Conservation (phyloP, 2,797 vertebrate genomes). For the Bradypus variegatus region DNA sequence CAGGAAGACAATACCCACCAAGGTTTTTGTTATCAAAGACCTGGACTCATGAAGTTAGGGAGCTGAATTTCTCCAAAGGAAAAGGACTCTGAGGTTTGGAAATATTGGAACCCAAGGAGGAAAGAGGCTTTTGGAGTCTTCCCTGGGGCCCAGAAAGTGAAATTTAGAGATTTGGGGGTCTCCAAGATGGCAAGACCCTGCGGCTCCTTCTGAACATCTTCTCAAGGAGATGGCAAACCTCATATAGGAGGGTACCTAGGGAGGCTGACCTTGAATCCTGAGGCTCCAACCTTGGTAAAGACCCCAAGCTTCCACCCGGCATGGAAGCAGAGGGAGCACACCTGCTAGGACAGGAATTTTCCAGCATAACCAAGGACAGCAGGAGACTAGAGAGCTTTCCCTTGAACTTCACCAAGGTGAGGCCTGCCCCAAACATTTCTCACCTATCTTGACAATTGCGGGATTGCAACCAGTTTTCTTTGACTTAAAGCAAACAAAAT, state of each 20-base stretch:
- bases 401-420: background rate
- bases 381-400: background rate
- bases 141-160: background rate
- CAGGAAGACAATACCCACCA: background rate
- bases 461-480: constrained; percentile 10
- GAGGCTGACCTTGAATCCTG: background rate
- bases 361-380: background rate
- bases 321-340: background rate
- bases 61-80: background rate
- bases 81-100: background rate
- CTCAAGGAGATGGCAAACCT: too few relatives aligned
- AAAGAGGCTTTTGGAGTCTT: background rate
- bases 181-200: too few relatives aligned
- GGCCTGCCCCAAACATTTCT: background rate
- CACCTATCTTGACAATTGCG: background rate
- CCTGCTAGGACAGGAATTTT: background rate
- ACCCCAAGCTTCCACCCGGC: background rate
- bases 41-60: background rate
- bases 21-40: background rate
- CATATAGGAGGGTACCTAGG: background rate
- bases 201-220: too few relatives aligned
- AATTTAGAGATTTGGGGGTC: background rate
- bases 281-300: background rate
- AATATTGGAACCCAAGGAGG: background rate
- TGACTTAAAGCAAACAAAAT: constrained; percentile 2